Conservation (phyloP, 2,113 vertebrate species). For the Anolis sagrei region DNA sequence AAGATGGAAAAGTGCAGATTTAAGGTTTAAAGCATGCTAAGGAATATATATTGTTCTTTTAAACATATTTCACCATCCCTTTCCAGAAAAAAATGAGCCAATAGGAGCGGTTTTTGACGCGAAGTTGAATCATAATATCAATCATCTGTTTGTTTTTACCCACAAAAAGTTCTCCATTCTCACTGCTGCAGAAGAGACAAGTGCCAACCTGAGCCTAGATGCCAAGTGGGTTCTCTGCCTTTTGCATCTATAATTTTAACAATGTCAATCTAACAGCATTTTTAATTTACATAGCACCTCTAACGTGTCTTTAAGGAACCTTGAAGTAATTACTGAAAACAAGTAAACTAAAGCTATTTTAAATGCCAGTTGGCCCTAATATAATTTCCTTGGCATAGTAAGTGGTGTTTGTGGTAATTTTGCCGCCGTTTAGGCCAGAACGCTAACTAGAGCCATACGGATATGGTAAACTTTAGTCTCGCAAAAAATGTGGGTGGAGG, state of each 20-base stretch:
- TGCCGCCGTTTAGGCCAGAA: slow-evolving; percentile 33
- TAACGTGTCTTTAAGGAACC: slow-evolving; percentile 24
- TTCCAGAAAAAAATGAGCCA: not conserved
- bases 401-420: slow-evolving; percentile 40
- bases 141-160: not conserved
- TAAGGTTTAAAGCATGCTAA: not conserved
- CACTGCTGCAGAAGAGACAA: slow-evolving; percentile 13
- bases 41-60: not conserved
- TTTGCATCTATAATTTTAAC: slow-evolving; percentile 3
- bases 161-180: slow-evolving; percentile 1
- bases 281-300: slow-evolving; percentile 9
- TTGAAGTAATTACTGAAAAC: slow-evolving; percentile 43
- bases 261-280: not conserved
- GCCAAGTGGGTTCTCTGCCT: not conserved
- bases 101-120: not conserved
- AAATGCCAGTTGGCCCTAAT: slow-evolving; percentile 20
- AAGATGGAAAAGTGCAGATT: not conserved
- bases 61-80: too few relatives aligned
- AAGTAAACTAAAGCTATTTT: slow-evolving; percentile 42
- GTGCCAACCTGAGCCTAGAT: not conserved
- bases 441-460: slow-evolving; percentile 16
- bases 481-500: not conserved
- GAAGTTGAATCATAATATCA: not conserved
- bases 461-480: slow-evolving; percentile 2
- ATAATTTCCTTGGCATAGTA: slow-evolving; percentile 28